Evolutionary conservation across 2,888 invertebrate genomes (phyloP).

Genomic region (Zaprionus obscuricornis): DNA sequence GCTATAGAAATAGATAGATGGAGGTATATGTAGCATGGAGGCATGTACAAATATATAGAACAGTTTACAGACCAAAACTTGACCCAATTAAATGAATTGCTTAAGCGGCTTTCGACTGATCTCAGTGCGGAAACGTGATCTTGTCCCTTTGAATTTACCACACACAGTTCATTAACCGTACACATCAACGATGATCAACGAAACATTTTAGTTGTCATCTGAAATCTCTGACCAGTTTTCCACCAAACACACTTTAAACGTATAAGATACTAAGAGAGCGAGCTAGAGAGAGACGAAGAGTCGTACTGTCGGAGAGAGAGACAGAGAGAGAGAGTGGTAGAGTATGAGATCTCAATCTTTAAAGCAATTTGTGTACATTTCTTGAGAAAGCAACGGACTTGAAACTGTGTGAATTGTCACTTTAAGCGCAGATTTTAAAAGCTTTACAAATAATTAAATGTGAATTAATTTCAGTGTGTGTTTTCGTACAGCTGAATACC

Average conservation of each 20-base stretch:
- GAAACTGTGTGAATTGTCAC: conserved; percentile 68
- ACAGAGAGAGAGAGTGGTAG: too few relatives aligned
- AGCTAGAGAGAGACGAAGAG: too few relatives aligned
- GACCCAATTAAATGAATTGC: conserved; percentile 41
- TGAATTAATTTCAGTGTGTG: neutral
- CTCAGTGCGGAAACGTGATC: conserved; percentile 49
- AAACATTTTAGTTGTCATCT: conserved; percentile 55
- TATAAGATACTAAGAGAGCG: too few relatives aligned
- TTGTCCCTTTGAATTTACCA: conserved; percentile 49
- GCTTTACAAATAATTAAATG: neutral
- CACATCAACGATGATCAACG: conserved; percentile 29
- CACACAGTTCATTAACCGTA: too few relatives aligned
- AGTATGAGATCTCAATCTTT: conserved; percentile 60
- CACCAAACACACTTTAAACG: too few relatives aligned
- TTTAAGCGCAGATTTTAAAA: conserved; percentile 50
- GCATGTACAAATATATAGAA: neutral
- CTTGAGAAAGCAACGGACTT: conserved; percentile 70
- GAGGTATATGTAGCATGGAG: neutral
- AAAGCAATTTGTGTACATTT: conserved; percentile 69
- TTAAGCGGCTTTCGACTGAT: conserved; percentile 34
- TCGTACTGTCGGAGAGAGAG: too few relatives aligned
- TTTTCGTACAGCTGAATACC: too few relatives aligned
- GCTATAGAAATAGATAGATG: conserved; percentile 1
- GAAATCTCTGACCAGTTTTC: conserved; percentile 59
- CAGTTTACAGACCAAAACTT: conserved; percentile 34